Percentiles rank a stretch among this genome's conserved stretches.
Conservation (phyloP, 1,140 invertebrate species). For the Drosophila asahinai region DNA sequence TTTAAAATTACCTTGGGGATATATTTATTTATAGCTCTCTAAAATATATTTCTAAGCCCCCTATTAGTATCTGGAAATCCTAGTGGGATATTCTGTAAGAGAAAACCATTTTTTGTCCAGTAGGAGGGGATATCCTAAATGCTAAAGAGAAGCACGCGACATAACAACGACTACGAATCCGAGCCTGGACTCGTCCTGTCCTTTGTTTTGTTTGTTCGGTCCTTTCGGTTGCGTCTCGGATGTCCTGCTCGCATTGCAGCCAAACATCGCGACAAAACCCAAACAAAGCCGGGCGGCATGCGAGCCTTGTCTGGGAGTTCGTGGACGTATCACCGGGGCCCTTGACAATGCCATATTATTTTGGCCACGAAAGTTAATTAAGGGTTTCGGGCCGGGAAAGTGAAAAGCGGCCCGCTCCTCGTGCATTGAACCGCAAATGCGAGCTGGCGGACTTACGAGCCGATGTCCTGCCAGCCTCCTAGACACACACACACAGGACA, state of each 20-base stretch:
- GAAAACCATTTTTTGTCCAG: background rate
- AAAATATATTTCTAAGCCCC: background rate
- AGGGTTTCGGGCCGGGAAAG: constrained; percentile 64
- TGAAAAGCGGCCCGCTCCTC: constrained; percentile 29
- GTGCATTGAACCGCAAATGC: constrained; percentile 58
- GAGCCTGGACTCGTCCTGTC: constrained; percentile 3
- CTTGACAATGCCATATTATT: constrained; percentile 41
- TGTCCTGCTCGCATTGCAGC: constrained; percentile 63
- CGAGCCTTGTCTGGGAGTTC: constrained; percentile 37
- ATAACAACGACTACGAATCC: constrained; percentile 13
- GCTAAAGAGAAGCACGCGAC: constrained; percentile 39
- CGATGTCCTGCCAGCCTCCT: constrained; percentile 7
- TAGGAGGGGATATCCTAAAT: background rate
- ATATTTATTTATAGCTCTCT: background rate
- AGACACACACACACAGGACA: background rate
- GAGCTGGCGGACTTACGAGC: background rate
- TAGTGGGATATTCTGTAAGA: background rate
- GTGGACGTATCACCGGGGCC: constrained; percentile 19
- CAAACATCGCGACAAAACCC: constrained; percentile 28
- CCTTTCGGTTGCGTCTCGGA: constrained; percentile 39
- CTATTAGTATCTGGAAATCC: background rate
- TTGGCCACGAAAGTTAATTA: constrained; percentile 73
- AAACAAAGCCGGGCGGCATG: constrained; percentile 18
- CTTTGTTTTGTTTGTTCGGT: constrained; percentile 41
- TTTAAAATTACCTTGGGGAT: background rate